Percentiles rank a stretch among this genome's conserved stretches.
Conservation (phyloP, 2,113 vertebrate genomes). For the Hymenochirus boettgeri region DNA sequence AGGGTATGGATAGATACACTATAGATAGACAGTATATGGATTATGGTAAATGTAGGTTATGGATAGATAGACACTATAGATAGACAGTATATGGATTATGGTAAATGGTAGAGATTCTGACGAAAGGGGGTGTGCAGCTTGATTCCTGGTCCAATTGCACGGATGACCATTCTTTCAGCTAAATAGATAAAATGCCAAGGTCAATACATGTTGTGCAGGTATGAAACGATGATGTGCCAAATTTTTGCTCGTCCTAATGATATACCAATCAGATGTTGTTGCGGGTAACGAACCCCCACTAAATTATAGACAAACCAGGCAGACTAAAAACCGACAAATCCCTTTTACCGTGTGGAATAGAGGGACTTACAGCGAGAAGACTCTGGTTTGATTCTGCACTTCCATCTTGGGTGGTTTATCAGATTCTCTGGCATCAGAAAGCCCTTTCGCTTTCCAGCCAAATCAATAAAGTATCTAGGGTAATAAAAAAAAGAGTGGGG, state of each 20-base stretch:
- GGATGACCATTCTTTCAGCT: constrained; percentile 93
- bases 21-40: too few relatives aligned
- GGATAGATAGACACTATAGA: too few relatives aligned
- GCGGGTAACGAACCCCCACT: too few relatives aligned
- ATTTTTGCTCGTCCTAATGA: too few relatives aligned
- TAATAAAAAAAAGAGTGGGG: too few relatives aligned
- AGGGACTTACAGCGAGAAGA: constrained; percentile 81
- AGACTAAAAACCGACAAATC: too few relatives aligned
- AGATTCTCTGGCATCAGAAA: constrained; percentile 76
- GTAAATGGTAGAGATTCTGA: too few relatives aligned
- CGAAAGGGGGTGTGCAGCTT: constrained; percentile 82
- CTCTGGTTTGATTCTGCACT: constrained; percentile 92
- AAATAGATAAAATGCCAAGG: constrained; percentile 18
- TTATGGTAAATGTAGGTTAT: too few relatives aligned
- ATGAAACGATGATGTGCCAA: too few relatives aligned
- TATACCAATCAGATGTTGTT: background rate
- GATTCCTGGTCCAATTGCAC: constrained; percentile 83
- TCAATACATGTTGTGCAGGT: too few relatives aligned
- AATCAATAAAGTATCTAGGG: constrained; percentile 90
- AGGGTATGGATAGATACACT: too few relatives aligned
- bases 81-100: too few relatives aligned
- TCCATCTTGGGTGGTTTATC: constrained; percentile 84
- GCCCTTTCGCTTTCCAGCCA: constrained; percentile 91
- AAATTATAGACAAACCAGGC: background rate
- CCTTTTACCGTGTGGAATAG: background rate